Conservation (phyloP, 2,888 invertebrate genomes). For the Dynastes maya region DNA sequence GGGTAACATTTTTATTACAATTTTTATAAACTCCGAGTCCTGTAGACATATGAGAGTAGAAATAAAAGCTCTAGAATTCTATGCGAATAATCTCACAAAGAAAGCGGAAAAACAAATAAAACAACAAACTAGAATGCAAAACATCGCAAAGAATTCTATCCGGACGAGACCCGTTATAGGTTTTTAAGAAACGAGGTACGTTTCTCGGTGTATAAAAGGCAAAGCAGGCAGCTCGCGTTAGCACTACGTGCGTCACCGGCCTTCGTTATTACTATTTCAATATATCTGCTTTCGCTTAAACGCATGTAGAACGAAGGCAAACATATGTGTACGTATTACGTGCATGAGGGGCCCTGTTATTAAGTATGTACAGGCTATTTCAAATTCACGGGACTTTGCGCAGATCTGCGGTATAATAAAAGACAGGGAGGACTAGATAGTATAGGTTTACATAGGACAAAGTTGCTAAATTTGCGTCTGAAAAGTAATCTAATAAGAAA, state of each 20-base stretch:
- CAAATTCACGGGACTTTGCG: background rate
- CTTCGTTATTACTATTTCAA: slow-evolving; percentile 35
- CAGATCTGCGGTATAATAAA: background rate
- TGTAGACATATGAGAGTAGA: background rate
- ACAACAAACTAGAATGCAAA: slow-evolving; percentile 18
- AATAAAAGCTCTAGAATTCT: background rate
- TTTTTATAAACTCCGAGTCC: background rate
- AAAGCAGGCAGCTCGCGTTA: background rate
- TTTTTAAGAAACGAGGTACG: background rate
- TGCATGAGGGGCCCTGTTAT: background rate
- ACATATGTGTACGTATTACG: slow-evolving; percentile 2
- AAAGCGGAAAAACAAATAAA: slow-evolving; percentile 9
- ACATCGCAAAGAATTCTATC: slow-evolving; percentile 6
- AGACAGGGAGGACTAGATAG: background rate
- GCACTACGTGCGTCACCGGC: background rate
- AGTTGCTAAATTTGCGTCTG: too few relatives aligned
- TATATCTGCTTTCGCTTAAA: slow-evolving; percentile 12
- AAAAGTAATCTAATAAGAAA: too few relatives aligned
- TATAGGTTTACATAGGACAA: too few relatives aligned
- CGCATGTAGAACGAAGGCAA: background rate
- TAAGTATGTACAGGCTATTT: background rate
- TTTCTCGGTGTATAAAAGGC: slow-evolving; percentile 16
- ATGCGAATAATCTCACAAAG: background rate
- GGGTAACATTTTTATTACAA: background rate
- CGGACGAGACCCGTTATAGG: slow-evolving; percentile 6